Base-by-base conservation (phyloP, 37 sponge, comb jelly and placozoan genomes). In the Beroe forskalii region DNA sequence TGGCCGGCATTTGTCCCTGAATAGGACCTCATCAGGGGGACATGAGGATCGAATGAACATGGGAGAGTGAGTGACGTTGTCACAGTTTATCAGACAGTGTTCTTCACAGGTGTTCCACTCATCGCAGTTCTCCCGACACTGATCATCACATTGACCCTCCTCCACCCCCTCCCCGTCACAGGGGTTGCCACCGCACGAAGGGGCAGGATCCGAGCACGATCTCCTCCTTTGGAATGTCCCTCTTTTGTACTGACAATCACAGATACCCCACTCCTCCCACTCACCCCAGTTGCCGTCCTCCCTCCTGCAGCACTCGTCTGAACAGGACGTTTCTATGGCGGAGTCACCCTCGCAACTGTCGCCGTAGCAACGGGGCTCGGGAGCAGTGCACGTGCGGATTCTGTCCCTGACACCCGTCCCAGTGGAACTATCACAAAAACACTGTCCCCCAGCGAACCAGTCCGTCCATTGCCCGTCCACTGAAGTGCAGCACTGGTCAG, bases 381-480 rank as follows among this genome's bases (percentile, higher is more conserved):
- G 86, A 9, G 37, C 25, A 80, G 44, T 43, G 40, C 86, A 80
- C 37, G 86, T 23, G 12, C 86, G 37, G n/a, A 38, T 43, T 25
- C 55, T 41, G 4, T 42, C 27, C 40, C 55, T 41, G 1, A 38
- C 35, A 2, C 86, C 86, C n/a, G 86, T 80, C 17, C 86, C 86
- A 20, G 44, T 44, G 12, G 8, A 3, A 38, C 42, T 43, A 44
- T 80, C 55, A 80, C 86, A 80, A 19, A 20, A 8, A 43, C 86
- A 80, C 55, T 4, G 20, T 6, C 86, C 35, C 55, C 86, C 28
- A 44, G 28, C 55, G 28, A 4, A 6, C 86, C 86, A 80, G 28
- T 80, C 55, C 1, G 55, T 80, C 48, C 43, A 80, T 33, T n/a
- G 40, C 17, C 86, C 86, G 12, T 80, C 86, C 30, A 42, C 55